Evolutionary conservation across 2,888 invertebrate genomes (phyloP).

Genomic region (Epinotia ramella): DNA sequence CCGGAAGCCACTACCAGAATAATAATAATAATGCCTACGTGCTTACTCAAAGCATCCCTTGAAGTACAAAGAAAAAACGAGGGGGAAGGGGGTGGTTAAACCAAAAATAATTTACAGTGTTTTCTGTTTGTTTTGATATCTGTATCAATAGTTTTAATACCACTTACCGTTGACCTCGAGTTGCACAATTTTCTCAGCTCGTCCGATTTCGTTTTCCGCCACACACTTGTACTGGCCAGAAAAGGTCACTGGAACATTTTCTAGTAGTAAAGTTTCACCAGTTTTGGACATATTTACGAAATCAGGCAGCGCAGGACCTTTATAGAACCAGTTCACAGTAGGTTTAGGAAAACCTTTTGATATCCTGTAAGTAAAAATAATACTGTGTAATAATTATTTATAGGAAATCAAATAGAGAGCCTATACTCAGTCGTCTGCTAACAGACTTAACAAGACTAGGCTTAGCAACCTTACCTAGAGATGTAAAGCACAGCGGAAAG

Average conservation of each 20-base stretch:
- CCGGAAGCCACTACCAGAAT: too few species aligned
- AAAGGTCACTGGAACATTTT: not conserved
- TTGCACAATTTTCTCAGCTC: not conserved
- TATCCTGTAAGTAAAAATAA: not conserved
- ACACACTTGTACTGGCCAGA: constrained; percentile 12
- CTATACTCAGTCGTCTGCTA: too few species aligned
- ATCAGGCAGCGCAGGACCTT: not conserved
- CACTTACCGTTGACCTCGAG: constrained; percentile 2
- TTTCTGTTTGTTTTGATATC: too few species aligned
- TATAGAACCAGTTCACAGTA: not conserved
- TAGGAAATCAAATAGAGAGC: too few species aligned
- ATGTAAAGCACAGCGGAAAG: too few species aligned
- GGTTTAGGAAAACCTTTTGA: not conserved
- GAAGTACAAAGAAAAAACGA: too few species aligned
- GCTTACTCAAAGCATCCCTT: too few species aligned
- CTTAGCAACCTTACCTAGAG: too few species aligned
- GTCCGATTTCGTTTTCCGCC: not conserved
- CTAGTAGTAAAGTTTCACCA: not conserved
- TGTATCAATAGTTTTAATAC: not conserved
- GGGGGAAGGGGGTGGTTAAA: too few species aligned
- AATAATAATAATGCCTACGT: too few species aligned
- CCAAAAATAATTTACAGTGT: not conserved
- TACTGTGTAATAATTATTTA: too few species aligned
- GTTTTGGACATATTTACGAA: not conserved
- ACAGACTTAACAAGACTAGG: not conserved